Evolutionary conservation across 2,113 vertebrate genomes (phyloP), one percentile per base, ranked within the genome.

Genomic region (Physeter macrocephalus): DNA sequence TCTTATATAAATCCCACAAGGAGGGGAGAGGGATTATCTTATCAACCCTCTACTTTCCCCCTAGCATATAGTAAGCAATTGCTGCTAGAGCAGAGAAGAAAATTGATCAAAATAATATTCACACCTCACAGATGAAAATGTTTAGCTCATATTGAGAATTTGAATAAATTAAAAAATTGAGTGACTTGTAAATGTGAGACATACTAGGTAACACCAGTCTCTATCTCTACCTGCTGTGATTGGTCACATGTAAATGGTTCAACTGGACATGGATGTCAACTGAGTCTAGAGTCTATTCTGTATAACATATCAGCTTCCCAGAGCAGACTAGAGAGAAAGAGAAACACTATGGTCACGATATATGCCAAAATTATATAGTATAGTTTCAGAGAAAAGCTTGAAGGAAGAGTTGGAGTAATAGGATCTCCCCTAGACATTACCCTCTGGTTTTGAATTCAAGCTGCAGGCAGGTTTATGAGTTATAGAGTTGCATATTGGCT

Each of bases 1-100:
- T 39, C 49, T 88, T 0, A 0, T 64, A 23, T 69, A 80, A 90
- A 95, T 95, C 77, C 93, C 92, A 71, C 95, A 94, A 91, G 82
- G 64, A 57, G n/a, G n/a, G 5, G 52, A 72, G 90, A 89, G 27
- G 41, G 80, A 95, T 97, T 96, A 94, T 97, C 93, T 97, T 95
- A 93, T 94, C 78, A 84, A 88, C 59, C 52, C 39, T 97, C 39
- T 23, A 43, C 15, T 96, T 97, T 96, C 81, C 96, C 72, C 75
- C 83, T 64, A 93, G 4, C 4, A 86, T 92, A 46, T 31, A 94
- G 92, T 74, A 97, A 97, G 34, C 87, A 74, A 62, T 36, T 54
- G 31, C 17, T 97, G 62, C 43, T 64, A 96, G 88, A 88, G 41
- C 57, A 96, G 41, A 96, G 82, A 59, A 89, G 92, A 96, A 97